A percentile compares a stretch with the other conserved stretches of the same genome.
Evolutionary conservation across 2,113 vertebrate genomes (phyloP).

Genomic region (Chaetops frenatus): DNA sequence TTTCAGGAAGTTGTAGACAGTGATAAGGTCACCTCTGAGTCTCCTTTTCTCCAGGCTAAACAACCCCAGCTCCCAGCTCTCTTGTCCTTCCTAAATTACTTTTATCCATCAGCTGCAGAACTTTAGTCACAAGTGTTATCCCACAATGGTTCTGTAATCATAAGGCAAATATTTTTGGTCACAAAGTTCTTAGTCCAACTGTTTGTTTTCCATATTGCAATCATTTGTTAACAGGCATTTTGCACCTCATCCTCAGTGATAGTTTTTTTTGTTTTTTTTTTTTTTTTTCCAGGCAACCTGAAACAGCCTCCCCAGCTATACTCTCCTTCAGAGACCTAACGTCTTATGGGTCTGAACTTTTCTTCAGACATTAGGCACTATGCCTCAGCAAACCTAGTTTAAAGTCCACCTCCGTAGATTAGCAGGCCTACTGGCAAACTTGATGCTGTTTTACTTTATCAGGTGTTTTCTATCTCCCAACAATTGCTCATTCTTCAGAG

Average conservation of each 20-base stretch:
- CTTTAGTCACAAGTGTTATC: background rate
- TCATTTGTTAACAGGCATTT: background rate
- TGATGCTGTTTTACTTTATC: background rate
- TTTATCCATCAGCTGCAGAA: background rate
- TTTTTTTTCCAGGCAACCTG: background rate
- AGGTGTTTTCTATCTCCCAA: background rate
- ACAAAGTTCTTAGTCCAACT: background rate
- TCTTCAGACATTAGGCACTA: background rate
- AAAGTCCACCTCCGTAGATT: background rate
- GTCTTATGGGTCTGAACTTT: background rate
- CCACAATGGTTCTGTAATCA: background rate
- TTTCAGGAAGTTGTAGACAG: too few species aligned
- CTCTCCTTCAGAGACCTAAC: background rate
- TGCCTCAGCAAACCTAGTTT: background rate
- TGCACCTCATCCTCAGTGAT: background rate
- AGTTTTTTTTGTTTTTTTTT: background rate
- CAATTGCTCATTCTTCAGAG: background rate
- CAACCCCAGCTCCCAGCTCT: too few species aligned
- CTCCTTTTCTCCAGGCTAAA: too few species aligned
- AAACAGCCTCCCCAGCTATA: background rate
- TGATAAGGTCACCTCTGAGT: too few species aligned
- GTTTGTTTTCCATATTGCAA: background rate
- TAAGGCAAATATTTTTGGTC: background rate
- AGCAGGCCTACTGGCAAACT: background rate
- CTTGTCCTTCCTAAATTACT: background rate